Percentiles rank a stretch among this genome's conserved stretches.
Evolutionary conservation across 2,113 vertebrate genomes (phyloP).

Genomic region (Suncus etruscus): DNA sequence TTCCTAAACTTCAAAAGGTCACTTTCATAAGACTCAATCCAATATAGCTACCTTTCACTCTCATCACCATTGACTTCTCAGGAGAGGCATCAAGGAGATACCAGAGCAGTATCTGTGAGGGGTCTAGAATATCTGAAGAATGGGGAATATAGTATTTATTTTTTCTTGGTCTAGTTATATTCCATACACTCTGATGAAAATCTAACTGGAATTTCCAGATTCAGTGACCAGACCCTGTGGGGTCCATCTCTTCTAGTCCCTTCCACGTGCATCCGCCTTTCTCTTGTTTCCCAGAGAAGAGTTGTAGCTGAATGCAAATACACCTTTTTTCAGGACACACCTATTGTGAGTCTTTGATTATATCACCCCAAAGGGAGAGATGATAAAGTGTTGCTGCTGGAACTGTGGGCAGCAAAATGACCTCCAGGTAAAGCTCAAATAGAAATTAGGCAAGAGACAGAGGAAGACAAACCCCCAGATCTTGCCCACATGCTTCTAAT

Average conservation of each 20-base stretch:
- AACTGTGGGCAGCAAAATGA: neutral
- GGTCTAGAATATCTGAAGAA: too few species aligned
- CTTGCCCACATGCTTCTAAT: conserved; percentile 17
- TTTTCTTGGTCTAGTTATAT: too few species aligned
- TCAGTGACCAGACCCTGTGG: too few species aligned
- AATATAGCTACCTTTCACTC: too few species aligned
- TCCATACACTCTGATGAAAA: neutral
- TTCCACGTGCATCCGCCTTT: neutral
- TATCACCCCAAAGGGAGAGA: fast-evolving
- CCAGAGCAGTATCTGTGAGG: too few species aligned
- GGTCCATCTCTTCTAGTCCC: neutral
- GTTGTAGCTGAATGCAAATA: neutral
- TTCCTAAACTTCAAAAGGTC: too few species aligned
- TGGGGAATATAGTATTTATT: too few species aligned
- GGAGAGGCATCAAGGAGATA: too few species aligned
- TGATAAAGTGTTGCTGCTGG: too few species aligned
- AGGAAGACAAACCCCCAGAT: neutral
- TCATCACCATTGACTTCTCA: too few species aligned
- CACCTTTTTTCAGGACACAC: neutral
- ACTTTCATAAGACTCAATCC: too few species aligned
- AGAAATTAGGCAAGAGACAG: neutral
- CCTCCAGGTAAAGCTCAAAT: neutral
- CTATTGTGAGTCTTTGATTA: neutral
- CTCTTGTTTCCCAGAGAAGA: neutral
- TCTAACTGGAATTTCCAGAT: neutral